These are phyloP conservation scores for Theonella swinhoei DNA, from an alignment of 37 sponge, comb jelly and placozoan species.

Conservation along the genomic window DNA sequence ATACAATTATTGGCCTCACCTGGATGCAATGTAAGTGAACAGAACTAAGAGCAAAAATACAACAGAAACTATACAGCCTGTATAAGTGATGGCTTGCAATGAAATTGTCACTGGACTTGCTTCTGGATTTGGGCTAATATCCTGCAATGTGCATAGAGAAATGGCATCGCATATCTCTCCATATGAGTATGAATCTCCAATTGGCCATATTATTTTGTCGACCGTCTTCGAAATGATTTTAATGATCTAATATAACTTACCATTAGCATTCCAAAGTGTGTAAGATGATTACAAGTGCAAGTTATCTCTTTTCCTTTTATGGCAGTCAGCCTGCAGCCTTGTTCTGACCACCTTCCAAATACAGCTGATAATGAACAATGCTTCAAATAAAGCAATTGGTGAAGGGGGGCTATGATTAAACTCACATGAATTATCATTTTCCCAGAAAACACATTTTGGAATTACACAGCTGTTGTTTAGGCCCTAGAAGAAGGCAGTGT, in stretches of 20 bases:
- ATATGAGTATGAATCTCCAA: no score
- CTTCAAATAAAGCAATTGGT: background rate
- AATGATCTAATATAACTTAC: background rate
- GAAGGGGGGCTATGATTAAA: background rate
- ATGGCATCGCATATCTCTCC: background rate
- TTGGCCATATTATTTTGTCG: no score
- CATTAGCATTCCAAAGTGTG: conserved; percentile 44
- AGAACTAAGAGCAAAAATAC: conserved; percentile 36
- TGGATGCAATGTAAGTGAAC: conserved; percentile 39
- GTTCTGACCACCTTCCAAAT: conserved; percentile 35
- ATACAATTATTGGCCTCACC: conserved; percentile 12
- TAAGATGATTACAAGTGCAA: conserved; percentile 22
- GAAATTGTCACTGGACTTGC: background rate
- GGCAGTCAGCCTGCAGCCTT: conserved; percentile 17
- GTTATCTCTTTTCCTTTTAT: background rate
- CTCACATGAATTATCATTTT: background rate
- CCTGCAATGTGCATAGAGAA: conserved; percentile 1
- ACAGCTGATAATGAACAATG: background rate
- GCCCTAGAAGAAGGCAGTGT: background rate
- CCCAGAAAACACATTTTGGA: conserved; percentile 24
- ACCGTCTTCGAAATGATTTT: no score
- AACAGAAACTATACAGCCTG: conserved; percentile 37
- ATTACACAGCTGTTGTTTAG: conserved; percentile 1
- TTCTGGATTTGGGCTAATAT: background rate
- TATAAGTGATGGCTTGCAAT: conserved; percentile 41